Base-by-base conservation (phyloP, 2,888 invertebrate genomes). In the Anaspis maculata region DNA sequence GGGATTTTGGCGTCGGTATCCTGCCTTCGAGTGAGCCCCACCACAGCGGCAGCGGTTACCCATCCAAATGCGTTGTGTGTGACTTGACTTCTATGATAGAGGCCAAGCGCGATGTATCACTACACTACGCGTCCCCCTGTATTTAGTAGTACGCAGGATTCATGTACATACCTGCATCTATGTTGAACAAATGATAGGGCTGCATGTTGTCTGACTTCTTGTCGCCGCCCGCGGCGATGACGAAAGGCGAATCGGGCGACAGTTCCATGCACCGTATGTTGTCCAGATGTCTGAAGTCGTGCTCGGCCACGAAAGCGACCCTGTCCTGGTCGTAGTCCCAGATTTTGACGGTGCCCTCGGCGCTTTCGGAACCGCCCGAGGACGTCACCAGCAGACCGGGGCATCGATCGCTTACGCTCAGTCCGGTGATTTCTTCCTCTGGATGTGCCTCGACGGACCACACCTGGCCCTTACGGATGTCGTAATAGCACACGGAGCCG, bases 191-290 rank as follows among this genome's bases (percentile, higher is more conserved):
- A 64, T 85, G 76, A 45, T 76, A 68, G 10, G 88, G 70, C 42
- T 78, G 75, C 41, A 84, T 78, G 61, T 79, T 83, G 54, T 81
- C 72, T 31, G 79, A 75, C 52, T 82, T 83, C 57, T 85, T 84
- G 60, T 89, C 88, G 0, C 94, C 94, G 23, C 92, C 94, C 32
- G 83, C 67, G 7, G 83, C 83, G 44, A 90, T 69, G n/a, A 81
- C 72, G 61, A 79, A 83, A 2, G 88, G 83, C 53, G 79, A 80
- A 54, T 95, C 88, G 1, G 90, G 90, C 54, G 83, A 85, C 30
- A 76, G 68, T 23, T 78, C 76, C 42, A 84, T 70, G 56, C 85
- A 83, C 55, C 84, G 77, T 31, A 83, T 68, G 13, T 74, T 72
- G 0, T 86, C 91, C 63, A 90, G 74, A 37, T 74, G 72, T n/a